Conservation (phyloP, 92 coral and sea anemone genomes). For the Pocillopora grandis region DNA sequence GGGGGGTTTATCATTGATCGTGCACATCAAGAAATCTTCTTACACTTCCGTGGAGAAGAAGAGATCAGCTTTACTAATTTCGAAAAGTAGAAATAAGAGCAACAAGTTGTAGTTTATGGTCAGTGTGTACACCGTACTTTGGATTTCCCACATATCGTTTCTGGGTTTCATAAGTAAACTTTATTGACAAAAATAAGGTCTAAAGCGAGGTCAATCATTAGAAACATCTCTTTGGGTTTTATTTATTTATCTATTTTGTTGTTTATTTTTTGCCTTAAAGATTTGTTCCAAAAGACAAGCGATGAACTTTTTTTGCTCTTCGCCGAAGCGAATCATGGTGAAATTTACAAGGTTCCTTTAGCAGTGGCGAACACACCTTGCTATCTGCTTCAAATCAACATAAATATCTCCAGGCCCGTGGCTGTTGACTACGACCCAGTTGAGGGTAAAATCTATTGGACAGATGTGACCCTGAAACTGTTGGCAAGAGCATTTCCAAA, state of each 20-base stretch:
- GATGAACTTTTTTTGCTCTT: constrained; percentile 48
- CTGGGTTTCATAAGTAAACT: too few species aligned
- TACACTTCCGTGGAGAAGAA: too few species aligned
- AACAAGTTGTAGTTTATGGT: too few species aligned
- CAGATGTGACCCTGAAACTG: constrained; percentile 10
- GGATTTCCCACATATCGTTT: too few species aligned
- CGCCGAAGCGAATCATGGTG: constrained; percentile 52
- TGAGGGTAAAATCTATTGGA: constrained; percentile 47
- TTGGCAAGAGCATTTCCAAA: constrained; percentile 43
- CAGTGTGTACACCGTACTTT: too few species aligned
- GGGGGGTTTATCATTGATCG: not conserved
- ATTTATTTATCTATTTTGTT: too few species aligned
- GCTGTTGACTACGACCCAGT: constrained; percentile 51
- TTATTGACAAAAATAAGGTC: not conserved
- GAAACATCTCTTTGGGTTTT: too few species aligned
- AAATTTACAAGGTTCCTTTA: constrained; percentile 54
- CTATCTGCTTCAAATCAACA: not conserved
- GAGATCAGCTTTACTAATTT: too few species aligned
- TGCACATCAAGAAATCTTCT: not conserved
- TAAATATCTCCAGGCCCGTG: constrained; percentile 12
- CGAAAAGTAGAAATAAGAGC: too few species aligned
- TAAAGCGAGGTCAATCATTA: not conserved
- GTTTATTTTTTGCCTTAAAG: constrained; percentile 11
- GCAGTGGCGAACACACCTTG: constrained; percentile 26
- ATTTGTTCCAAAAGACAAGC: not conserved